phyloP scores from a whole-genome alignment of 2,113 vertebrate species.

The Sturnus vulgaris region DNA sequence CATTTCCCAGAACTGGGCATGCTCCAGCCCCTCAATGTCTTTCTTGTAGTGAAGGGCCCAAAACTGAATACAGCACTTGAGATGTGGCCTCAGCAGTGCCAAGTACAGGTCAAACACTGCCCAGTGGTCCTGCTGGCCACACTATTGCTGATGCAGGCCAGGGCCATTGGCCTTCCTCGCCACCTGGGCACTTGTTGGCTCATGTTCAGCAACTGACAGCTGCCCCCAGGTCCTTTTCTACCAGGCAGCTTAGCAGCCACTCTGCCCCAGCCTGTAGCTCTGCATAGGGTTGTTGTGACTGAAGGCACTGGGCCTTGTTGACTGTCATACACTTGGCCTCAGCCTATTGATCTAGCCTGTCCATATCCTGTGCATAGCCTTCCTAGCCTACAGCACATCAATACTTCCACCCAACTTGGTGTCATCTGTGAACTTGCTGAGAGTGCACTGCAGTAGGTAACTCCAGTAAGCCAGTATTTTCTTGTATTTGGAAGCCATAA shows the following conservation, averaged over 20 bases:
- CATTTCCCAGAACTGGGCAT: not conserved
- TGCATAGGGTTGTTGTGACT: not conserved
- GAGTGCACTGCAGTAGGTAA: not conserved
- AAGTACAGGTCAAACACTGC: not conserved
- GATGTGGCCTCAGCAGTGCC: not conserved
- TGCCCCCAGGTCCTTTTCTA: not conserved
- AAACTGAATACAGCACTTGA: not conserved
- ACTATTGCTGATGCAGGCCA: not conserved
- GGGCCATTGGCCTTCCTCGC: not conserved
- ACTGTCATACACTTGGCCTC: not conserved
- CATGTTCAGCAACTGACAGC: not conserved
- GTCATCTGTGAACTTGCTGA: not conserved
- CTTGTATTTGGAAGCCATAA: not conserved
- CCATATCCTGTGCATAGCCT: not conserved
- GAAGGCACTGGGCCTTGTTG: not conserved
- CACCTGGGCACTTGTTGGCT: rapidly evolving
- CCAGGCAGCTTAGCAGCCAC: not conserved
- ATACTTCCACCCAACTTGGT: not conserved
- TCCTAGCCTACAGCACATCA: not conserved
- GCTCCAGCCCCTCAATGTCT: not conserved
- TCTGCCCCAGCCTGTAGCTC: not conserved
- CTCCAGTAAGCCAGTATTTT: not conserved
- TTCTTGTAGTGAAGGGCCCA: not conserved
- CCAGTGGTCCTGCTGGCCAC: not conserved
- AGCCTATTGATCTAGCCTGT: not conserved